Evolutionary conservation across 2,888 invertebrate species (phyloP).

Genomic region (Idaea dimidiata): DNA sequence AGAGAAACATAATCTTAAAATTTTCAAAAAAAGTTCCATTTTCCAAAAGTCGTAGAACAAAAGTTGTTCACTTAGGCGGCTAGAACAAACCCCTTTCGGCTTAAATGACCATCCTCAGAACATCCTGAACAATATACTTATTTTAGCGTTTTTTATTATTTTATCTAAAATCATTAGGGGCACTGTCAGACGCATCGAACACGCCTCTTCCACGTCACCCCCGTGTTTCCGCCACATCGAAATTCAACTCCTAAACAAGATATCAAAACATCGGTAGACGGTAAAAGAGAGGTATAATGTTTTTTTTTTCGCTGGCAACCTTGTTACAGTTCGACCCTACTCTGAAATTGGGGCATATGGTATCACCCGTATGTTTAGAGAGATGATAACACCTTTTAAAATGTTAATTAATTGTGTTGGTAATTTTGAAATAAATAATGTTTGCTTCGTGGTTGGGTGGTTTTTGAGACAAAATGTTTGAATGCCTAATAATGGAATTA

Average conservation of each 20-base stretch:
- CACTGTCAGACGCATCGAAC: too few relatives aligned
- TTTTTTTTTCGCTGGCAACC: conserved; percentile 1
- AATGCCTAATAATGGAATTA: neutral
- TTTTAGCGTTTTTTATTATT: too few relatives aligned
- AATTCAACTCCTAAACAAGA: neutral
- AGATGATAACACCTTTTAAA: neutral
- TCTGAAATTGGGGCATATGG: conserved; percentile 1
- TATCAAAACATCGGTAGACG: conserved; percentile 1
- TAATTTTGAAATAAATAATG: neutral
- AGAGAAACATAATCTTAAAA: too few relatives aligned
- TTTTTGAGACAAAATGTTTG: neutral
- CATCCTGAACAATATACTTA: too few relatives aligned
- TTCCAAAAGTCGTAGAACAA: too few relatives aligned
- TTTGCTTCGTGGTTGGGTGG: neutral
- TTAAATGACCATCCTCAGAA: too few relatives aligned
- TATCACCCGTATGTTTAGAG: neutral
- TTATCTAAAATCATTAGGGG: too few relatives aligned
- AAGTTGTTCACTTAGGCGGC: too few relatives aligned
- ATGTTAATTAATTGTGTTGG: neutral
- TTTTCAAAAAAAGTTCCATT: too few relatives aligned
- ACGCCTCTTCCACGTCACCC: neutral
- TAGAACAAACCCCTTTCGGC: too few relatives aligned
- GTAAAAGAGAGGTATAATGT: neutral
- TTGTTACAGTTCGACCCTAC: conserved; percentile 1
- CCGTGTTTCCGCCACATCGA: neutral